Evolutionary conservation across 2,888 invertebrate species (phyloP).

Genomic region (Odontomyia ornata): DNA sequence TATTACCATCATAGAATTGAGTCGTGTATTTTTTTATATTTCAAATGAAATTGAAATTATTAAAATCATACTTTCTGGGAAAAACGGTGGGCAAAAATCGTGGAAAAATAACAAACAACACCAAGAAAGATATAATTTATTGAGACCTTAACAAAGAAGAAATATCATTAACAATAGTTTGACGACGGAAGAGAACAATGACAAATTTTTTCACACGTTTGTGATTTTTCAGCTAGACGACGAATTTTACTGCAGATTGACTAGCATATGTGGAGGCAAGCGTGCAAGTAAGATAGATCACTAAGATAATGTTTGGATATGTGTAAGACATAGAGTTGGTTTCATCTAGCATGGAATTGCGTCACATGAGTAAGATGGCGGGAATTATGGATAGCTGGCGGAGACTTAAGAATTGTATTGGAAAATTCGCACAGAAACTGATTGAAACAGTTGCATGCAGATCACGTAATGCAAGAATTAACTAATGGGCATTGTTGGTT

Average conservation of each 20-base stretch:
- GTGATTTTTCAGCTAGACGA: slow-evolving; percentile 17
- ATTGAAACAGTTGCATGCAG: background rate
- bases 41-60: slow-evolving; percentile 41
- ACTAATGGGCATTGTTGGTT: slow-evolving; percentile 1
- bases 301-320: background rate
- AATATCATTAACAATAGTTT: slow-evolving; percentile 21
- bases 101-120: background rate
- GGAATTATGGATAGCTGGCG: background rate
- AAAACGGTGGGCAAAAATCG: background rate
- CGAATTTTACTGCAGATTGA: background rate
- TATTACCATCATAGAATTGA: background rate
- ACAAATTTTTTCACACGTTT: slow-evolving; percentile 35
- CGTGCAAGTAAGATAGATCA: background rate
- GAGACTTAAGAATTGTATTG: background rate
- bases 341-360: slow-evolving; percentile 10
- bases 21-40: slow-evolving; percentile 20
- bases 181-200: slow-evolving; percentile 38
- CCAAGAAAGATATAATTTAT: background rate
- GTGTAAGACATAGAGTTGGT: background rate
- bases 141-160: background rate
- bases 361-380: slow-evolving; percentile 1
- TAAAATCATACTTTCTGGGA: slow-evolving; percentile 30
- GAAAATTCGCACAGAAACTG: slow-evolving; percentile 2
- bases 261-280: slow-evolving; percentile 31
- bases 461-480: background rate